Evolutionary conservation across 2,888 invertebrate species (phyloP), one percentile per base, ranked within the genome.

Genomic region (Periphyllus acericola): DNA sequence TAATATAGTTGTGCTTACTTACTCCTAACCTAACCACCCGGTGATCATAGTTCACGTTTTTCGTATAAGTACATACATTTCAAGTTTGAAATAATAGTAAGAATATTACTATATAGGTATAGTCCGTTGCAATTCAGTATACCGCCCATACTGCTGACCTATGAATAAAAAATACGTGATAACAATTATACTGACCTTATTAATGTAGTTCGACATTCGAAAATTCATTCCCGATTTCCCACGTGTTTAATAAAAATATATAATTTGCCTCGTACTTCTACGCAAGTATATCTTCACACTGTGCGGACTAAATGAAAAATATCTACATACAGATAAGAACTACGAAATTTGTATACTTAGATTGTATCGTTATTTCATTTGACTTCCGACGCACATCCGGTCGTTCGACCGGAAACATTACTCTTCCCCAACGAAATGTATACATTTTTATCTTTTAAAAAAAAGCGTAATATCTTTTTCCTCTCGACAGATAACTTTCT

Each of bases 311-410:
- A 75, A 83, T 66, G 60, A 83, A 75, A 72, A 71, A 83, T 76
- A 84, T 76, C 75, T 76, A 19, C 76, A 84, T 66, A n/a, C n/a
- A 68, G 32, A 76, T 68, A 84, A 68, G 66, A 66, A 84, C 84
- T 84, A 66, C 32, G 32, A 76, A 76, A 76, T 84, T 76, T 76
- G 76, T 76, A 46, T 34, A n/a, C 46, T 52, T 68, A 76, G 84
- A 84, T 84, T 76, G 21, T 46, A 84, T 84, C 84, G n/a, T 84
- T 76, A 76, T 84, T 84, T 66, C 83, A 83, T 82, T 72, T 68
- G 71, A 82, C 75, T 83, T 84, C 84, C 84, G 84, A 84, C 76
- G 84, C 84, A 76, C 84, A 84, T 84, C 84, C 84, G 84, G 84
- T 84, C 76, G 84, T 76, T 75, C 76, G 46, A 76, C 84, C 84